Percentiles rank a stretch among this genome's conserved stretches.
Conservation (phyloP, 2,113 vertebrate species). For the Varanus komodoensis region DNA sequence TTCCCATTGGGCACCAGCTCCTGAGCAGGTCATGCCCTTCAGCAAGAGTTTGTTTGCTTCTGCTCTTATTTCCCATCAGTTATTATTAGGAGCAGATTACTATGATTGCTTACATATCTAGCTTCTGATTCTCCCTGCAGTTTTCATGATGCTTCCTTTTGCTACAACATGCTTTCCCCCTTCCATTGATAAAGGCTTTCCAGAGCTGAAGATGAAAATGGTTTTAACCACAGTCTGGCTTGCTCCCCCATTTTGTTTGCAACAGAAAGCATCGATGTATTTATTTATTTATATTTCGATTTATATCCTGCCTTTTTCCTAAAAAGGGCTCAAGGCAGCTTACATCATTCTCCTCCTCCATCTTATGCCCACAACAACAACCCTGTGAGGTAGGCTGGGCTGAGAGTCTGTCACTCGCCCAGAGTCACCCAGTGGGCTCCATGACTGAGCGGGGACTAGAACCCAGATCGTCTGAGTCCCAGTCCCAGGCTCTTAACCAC, state of each 20-base stretch:
- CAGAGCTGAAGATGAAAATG: not conserved
- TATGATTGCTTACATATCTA: not conserved
- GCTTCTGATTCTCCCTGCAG: too few relatives aligned
- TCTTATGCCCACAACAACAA: too few relatives aligned
- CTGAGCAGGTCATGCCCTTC: not conserved
- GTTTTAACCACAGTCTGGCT: not conserved
- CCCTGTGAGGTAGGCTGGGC: too few relatives aligned
- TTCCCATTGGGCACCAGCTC: not conserved
- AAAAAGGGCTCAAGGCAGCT: too few relatives aligned
- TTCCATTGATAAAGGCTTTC: not conserved
- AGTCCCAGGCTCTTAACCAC: too few relatives aligned
- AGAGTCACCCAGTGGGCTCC: too few relatives aligned
- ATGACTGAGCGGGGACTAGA: too few relatives aligned
- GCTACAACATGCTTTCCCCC: not conserved
- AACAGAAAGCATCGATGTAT: constrained; percentile 1
- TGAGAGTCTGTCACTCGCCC: too few relatives aligned
- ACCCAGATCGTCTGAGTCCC: too few relatives aligned
- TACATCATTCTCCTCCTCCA: too few relatives aligned
- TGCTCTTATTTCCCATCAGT: not conserved
- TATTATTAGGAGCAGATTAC: not conserved
- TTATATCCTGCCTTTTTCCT: too few relatives aligned
- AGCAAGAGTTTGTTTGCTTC: not conserved
- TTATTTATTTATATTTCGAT: too few relatives aligned
- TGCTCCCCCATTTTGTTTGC: not conserved
- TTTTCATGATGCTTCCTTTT: not conserved